Conservation (phyloP, 2,113 vertebrate genomes). For the Tachuris rubrigastra region DNA sequence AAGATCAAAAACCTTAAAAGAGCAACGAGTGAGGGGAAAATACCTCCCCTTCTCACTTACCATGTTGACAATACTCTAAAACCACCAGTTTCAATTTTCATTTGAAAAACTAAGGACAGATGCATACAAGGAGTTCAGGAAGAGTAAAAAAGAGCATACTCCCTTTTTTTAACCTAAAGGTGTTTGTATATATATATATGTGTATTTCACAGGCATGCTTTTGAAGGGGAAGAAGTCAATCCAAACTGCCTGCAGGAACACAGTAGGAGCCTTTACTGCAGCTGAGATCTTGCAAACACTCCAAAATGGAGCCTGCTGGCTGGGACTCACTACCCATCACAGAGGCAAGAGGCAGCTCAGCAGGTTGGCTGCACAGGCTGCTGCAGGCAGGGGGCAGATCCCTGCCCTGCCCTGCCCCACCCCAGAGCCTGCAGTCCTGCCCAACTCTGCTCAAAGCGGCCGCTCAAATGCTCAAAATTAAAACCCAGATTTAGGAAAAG, state of each 20-base stretch:
- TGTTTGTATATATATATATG: fast-evolving
- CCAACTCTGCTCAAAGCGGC: background rate
- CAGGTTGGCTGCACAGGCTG: background rate
- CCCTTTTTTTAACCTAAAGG: background rate
- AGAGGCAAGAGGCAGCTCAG: background rate
- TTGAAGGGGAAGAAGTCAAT: background rate
- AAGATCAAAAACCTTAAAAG: background rate
- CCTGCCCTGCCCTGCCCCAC: too few species aligned
- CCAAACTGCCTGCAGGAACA: background rate
- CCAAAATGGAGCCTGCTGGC: background rate
- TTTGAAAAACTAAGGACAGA: background rate
- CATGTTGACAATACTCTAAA: background rate
- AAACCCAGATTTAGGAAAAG: background rate
- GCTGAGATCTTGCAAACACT: background rate
- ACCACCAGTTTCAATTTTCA: background rate
- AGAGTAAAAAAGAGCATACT: background rate
- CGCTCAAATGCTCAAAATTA: background rate
- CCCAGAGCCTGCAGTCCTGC: background rate
- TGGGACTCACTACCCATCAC: fast-evolving
- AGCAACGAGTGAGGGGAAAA: background rate
- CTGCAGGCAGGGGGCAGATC: background rate
- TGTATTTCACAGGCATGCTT: background rate
- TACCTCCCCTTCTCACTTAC: background rate
- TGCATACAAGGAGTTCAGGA: background rate
- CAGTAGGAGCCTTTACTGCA: background rate